phyloP scores from a whole-genome alignment of 2,888 invertebrate genomes.

The Tetramorium bicarinatum region DNA sequence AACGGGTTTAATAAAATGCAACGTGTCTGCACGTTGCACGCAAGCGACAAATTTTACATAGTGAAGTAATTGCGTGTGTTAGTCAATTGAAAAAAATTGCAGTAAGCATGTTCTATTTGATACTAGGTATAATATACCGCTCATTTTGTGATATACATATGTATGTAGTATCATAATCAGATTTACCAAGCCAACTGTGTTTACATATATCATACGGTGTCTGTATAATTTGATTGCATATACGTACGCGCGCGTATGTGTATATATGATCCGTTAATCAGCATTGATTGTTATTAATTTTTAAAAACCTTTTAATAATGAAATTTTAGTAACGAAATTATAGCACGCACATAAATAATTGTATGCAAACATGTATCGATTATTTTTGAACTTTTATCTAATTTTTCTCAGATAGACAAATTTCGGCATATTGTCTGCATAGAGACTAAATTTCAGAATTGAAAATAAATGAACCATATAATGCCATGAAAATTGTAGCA shows the following conservation, averaged over 20 bases:
- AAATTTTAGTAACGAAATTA: not conserved
- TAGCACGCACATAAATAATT: not conserved
- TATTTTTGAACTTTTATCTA: not conserved
- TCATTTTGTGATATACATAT: conserved; percentile 13
- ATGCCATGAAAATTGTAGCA: too few species aligned
- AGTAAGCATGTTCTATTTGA: conserved; percentile 4
- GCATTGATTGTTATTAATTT: conserved; percentile 24
- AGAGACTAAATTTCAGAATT: too few species aligned
- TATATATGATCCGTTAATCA: too few species aligned
- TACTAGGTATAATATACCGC: not conserved
- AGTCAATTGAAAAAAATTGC: not conserved
- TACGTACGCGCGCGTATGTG: too few species aligned
- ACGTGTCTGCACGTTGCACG: not conserved
- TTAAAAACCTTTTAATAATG: not conserved
- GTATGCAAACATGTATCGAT: not conserved
- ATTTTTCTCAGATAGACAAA: not conserved
- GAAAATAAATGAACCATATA: too few species aligned
- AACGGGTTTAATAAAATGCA: conserved; percentile 9
- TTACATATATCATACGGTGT: too few species aligned
- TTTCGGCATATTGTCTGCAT: too few species aligned
- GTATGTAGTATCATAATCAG: conserved; percentile 26
- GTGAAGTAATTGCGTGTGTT: conserved; percentile 13
- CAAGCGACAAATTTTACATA: not conserved
- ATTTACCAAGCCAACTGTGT: not conserved
- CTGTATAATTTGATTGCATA: too few species aligned